Evolutionary conservation across 2,113 vertebrate genomes (phyloP).

Genomic region (Tragelaphus buxtoni): DNA sequence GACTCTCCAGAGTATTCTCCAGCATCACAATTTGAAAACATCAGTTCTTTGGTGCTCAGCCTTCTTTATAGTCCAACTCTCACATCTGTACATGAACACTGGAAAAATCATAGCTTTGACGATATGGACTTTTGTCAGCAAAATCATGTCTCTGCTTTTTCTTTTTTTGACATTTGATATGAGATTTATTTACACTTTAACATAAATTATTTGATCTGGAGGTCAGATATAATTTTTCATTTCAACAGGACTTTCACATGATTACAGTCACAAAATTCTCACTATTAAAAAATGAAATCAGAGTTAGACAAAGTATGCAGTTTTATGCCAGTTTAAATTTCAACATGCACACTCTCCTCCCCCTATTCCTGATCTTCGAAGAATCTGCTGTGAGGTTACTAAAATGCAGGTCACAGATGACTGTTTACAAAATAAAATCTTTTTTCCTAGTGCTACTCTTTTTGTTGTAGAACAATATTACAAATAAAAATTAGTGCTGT

Average conservation of each 20-base stretch:
- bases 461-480: slow-evolving; percentile 61
- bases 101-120: neutral
- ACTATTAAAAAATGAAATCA: slow-evolving; percentile 75
- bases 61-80: neutral
- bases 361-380: neutral
- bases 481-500: slow-evolving; percentile 47
- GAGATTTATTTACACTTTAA: slow-evolving; percentile 76
- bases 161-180: slow-evolving; percentile 58
- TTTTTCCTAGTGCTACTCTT: slow-evolving; percentile 62
- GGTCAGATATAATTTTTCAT: slow-evolving; percentile 56
- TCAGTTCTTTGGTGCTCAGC: neutral
- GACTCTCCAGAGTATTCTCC: neutral
- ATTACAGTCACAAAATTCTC: slow-evolving; percentile 73
- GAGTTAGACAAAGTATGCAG: slow-evolving; percentile 60
- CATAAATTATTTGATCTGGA: slow-evolving; percentile 60
- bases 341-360: slow-evolving; percentile 53
- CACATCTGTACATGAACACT: neutral
- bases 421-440: slow-evolving; percentile 77
- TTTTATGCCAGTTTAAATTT: slow-evolving; percentile 43
- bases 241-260: slow-evolving; percentile 73
- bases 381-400: slow-evolving; percentile 45
- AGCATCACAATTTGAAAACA: neutral
- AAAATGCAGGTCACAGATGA: slow-evolving; percentile 56
- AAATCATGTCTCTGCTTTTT: neutral
- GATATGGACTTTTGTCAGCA: neutral